phyloP scores from a whole-genome alignment of 2,797 vertebrate species.

The Hyperoplus immaculatus region DNA sequence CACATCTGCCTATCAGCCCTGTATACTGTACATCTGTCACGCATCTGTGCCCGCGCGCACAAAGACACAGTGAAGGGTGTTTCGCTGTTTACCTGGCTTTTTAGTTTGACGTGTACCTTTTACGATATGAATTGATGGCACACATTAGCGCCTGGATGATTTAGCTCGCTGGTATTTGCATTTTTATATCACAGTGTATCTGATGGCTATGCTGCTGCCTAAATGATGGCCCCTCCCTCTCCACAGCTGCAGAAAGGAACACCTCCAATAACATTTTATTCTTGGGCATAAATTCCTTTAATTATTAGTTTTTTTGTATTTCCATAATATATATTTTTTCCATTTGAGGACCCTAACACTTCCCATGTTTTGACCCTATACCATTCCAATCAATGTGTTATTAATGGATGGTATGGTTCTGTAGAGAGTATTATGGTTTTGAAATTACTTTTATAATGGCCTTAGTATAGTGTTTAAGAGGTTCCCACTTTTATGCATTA shows the following conservation, averaged over 20 bases:
- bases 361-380: not conserved
- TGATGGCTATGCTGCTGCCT: constrained; percentile 16
- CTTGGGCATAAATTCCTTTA: constrained; percentile 2
- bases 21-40: constrained; percentile 54
- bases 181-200: constrained; percentile 28
- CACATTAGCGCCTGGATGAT: constrained; percentile 46
- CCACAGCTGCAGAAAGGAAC: constrained; percentile 19
- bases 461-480: constrained; percentile 51
- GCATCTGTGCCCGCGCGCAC: constrained; percentile 13
- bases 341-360: constrained; percentile 5
- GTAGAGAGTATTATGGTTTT: constrained; percentile 25
- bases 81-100: constrained; percentile 53
- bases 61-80: constrained; percentile 18
- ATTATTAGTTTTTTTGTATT: constrained; percentile 29
- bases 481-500: constrained; percentile 27
- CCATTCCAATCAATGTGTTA: constrained; percentile 32
- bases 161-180: constrained; percentile 33
- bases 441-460: constrained; percentile 50
- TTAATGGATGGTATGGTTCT: constrained; percentile 45
- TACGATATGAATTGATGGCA: constrained; percentile 57
- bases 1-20: constrained; percentile 19
- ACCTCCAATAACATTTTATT: constrained; percentile 16
- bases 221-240: constrained; percentile 14
- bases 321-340: constrained; percentile 6
- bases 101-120: constrained; percentile 57